Conservation (phyloP, 2,113 vertebrate genomes). For the Chloebia gouldiae region DNA sequence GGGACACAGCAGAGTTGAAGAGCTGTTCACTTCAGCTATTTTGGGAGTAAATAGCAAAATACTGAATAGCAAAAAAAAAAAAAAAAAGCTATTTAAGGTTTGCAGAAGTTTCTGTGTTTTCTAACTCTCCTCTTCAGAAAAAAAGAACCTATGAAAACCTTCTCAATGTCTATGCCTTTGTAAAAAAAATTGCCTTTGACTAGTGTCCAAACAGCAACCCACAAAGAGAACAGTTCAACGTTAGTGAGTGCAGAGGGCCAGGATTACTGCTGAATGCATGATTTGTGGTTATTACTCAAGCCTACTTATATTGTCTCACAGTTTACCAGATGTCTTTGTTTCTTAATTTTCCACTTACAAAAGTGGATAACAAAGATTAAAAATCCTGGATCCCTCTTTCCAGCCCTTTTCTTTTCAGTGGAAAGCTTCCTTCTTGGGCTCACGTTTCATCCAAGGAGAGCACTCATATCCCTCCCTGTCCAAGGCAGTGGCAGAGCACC, state of each 20-base stretch:
- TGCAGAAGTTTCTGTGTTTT: neutral
- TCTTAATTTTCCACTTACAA: neutral
- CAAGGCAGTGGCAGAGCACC: neutral
- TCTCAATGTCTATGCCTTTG: neutral
- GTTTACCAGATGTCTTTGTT: neutral
- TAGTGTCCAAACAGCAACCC: neutral
- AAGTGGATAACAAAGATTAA: neutral
- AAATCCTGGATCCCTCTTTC: neutral
- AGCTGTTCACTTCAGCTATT: neutral
- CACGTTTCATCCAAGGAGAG: rapidly evolving
- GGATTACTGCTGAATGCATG: neutral
- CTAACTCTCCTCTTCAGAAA: neutral
- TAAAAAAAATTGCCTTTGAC: neutral
- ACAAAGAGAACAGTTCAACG: neutral
- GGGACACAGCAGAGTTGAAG: neutral
- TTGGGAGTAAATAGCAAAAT: neutral
- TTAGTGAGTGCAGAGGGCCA: neutral
- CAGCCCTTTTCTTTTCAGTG: neutral
- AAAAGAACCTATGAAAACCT: neutral
- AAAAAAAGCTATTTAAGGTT: neutral
- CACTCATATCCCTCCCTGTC: neutral
- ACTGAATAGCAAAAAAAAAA: neutral
- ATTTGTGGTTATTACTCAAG: constrained; percentile 8
- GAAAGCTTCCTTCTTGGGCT: neutral
- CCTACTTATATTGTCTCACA: neutral